These are phyloP conservation scores for Harpagifer antarcticus DNA, from an alignment of 2,797 vertebrate genomes.

Conservation along the genomic window DNA sequence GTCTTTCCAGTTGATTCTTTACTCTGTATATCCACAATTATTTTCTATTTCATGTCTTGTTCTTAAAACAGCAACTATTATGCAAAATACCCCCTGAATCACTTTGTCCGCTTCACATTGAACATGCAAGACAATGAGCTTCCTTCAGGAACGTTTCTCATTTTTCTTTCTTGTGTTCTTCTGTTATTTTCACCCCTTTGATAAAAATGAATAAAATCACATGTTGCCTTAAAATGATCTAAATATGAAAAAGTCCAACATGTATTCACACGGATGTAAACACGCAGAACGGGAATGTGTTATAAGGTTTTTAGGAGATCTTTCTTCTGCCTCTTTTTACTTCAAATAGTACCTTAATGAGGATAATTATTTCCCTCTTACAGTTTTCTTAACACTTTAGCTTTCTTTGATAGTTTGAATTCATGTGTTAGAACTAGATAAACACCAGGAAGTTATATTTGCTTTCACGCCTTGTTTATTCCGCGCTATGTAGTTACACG, in stretches of 20 bases:
- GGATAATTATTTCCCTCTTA: background rate
- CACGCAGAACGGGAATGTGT: background rate
- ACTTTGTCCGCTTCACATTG: background rate
- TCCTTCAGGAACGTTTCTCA: background rate
- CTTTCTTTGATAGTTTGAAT: constrained; percentile 20
- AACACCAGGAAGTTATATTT: constrained; percentile 15
- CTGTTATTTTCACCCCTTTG: background rate
- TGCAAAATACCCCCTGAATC: no score
- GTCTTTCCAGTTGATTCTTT: background rate
- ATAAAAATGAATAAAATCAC: background rate
- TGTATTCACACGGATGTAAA: background rate
- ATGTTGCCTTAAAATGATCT: background rate
- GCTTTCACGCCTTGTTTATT: constrained; percentile 33
- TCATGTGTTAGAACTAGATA: background rate
- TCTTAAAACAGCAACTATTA: background rate
- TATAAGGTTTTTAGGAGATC: background rate
- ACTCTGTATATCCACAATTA: background rate
- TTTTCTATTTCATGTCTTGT: background rate
- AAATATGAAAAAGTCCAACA: no score
- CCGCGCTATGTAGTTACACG: constrained; percentile 21
- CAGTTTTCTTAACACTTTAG: background rate
- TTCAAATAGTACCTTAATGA: background rate
- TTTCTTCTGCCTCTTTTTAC: background rate
- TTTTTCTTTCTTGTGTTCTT: background rate
- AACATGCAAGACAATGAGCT: background rate